Conservation (phyloP, 2,113 vertebrate species). For the Crypturellus undulatus region DNA sequence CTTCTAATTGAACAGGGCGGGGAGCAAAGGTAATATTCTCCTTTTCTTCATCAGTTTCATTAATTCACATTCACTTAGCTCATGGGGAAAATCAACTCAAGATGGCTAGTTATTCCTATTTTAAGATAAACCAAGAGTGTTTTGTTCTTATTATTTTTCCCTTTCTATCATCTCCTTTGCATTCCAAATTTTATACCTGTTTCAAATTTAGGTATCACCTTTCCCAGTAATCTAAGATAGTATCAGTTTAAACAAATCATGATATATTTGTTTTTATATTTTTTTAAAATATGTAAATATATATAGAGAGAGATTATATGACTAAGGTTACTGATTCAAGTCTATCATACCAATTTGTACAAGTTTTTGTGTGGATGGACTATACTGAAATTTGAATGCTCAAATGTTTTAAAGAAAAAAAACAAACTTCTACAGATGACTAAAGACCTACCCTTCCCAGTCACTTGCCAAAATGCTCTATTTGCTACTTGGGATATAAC, state of each 20-base stretch:
- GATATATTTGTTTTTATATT: neutral
- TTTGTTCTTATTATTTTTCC: neutral
- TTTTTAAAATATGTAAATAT: too few species aligned
- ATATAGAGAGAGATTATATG: neutral
- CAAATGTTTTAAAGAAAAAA: neutral
- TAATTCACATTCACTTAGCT: neutral
- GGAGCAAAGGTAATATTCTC: slow-evolving; percentile 52
- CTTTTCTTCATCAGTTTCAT: neutral
- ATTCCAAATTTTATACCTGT: neutral
- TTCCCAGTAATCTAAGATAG: neutral
- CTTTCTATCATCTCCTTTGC: neutral
- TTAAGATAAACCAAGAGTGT: neutral
- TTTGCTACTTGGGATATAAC: neutral
- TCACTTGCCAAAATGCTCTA: neutral
- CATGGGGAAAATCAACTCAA: neutral
- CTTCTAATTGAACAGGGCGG: slow-evolving; percentile 46
- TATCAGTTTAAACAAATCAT: neutral
- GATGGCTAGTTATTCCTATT: neutral
- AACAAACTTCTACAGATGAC: neutral
- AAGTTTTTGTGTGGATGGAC: neutral
- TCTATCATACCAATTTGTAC: neutral
- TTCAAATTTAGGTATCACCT: neutral
- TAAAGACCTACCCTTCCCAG: neutral
- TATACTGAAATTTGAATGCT: neutral
- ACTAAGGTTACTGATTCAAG: neutral